Percentiles rank a stretch among this genome's conserved stretches.
Evolutionary conservation across 1,140 invertebrate genomes (phyloP).

Genomic region (Drosophila chauvacae): DNA sequence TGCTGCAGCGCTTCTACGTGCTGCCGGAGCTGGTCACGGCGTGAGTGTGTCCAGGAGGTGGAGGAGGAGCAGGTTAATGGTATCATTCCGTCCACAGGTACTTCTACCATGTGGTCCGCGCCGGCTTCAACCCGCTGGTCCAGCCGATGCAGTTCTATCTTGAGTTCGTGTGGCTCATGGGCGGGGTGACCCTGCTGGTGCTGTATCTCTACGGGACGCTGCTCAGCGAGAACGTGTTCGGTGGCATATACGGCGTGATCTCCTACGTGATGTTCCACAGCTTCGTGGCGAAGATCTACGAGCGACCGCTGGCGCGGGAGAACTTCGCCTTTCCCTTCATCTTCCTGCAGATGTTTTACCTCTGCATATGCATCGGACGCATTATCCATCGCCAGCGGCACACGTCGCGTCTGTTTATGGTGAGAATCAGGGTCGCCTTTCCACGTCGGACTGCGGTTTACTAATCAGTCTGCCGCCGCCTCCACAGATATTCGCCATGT

Average conservation of each 20-base stretch:
- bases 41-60: constrained; percentile 44
- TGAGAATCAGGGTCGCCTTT: constrained; percentile 6
- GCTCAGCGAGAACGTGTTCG: constrained; percentile 78
- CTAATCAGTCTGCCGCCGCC: not conserved
- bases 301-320: constrained; percentile 73
- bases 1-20: constrained; percentile 76
- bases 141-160: constrained; percentile 82
- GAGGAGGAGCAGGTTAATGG: not conserved
- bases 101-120: constrained; percentile 70
- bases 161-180: constrained; percentile 81
- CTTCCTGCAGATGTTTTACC: constrained; percentile 80
- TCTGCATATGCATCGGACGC: constrained; percentile 73
- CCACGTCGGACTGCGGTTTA: no score
- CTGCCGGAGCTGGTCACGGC: constrained; percentile 76
- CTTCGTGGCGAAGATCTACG: constrained; percentile 80
- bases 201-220: constrained; percentile 80
- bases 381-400: constrained; percentile 58
- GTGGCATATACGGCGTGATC: constrained; percentile 79
- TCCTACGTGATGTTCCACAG: constrained; percentile 84
- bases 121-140: constrained; percentile 66
- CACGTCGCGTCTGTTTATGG: constrained; percentile 67
- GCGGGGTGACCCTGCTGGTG: constrained; percentile 77
- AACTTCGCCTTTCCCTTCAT: constrained; percentile 84
- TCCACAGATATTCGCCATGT: constrained; percentile 68
- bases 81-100: constrained; percentile 44